A percentile compares a stretch with the other conserved stretches of the same genome.
Conservation (phyloP, 2,797 vertebrate genomes). For the Tragelaphus eurycerus region DNA sequence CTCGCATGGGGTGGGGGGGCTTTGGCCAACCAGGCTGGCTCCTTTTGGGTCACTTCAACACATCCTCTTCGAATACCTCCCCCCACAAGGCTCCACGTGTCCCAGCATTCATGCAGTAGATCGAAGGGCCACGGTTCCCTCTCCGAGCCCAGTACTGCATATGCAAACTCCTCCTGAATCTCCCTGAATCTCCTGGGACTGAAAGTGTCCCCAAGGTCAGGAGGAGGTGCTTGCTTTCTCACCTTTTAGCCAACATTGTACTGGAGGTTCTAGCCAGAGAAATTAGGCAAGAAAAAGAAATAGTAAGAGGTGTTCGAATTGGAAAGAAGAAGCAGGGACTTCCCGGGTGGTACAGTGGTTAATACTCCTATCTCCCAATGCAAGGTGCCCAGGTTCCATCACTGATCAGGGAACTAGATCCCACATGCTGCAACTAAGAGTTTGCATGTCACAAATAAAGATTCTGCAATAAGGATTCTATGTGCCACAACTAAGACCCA, state of each 20-base stretch:
- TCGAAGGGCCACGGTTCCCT: background rate
- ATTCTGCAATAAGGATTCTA: background rate
- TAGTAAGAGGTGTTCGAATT: background rate
- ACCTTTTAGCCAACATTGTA: background rate
- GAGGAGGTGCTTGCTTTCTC: background rate
- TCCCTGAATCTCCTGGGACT: background rate
- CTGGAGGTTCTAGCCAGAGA: background rate
- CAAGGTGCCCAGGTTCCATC: background rate
- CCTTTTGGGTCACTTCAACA: background rate
- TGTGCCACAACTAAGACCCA: accelerated
- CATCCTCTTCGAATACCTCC: background rate
- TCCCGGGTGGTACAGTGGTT: background rate
- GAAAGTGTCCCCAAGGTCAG: background rate
- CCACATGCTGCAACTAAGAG: background rate
- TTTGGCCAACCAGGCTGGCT: background rate
- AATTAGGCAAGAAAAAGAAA: background rate
- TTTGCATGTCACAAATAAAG: background rate
- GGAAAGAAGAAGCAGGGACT: background rate
- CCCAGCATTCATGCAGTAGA: background rate
- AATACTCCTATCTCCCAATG: background rate
- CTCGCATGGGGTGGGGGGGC: background rate
- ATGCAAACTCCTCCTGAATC: too few species aligned
- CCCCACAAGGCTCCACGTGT: background rate
- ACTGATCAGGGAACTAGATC: background rate
- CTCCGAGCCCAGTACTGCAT: background rate